Conservation (phyloP, 1,140 invertebrate genomes). For the Drosophila cardini region DNA sequence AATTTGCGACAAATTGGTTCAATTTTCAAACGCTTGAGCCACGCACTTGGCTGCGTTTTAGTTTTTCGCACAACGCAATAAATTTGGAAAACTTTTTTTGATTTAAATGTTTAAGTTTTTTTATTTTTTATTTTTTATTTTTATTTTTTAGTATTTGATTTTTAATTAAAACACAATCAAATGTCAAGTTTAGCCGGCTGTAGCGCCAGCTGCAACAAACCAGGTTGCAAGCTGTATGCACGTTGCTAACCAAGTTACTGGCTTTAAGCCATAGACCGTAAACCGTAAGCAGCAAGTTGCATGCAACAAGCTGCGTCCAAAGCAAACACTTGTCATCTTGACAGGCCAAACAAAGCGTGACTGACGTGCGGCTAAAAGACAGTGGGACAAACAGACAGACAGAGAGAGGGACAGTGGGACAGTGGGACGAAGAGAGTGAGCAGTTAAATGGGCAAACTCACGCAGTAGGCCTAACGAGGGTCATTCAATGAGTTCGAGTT, state of each 20-base stretch:
- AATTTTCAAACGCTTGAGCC: slow-evolving; percentile 28
- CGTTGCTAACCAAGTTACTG: slow-evolving; percentile 10
- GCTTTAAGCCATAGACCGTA: too few relatives aligned
- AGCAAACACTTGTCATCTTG: slow-evolving; percentile 83
- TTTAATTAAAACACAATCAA: slow-evolving; percentile 84
- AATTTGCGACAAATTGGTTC: too few relatives aligned
- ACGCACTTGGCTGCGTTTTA: slow-evolving; percentile 66
- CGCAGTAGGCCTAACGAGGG: slow-evolving; percentile 73
- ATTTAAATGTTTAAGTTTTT: slow-evolving; percentile 63
- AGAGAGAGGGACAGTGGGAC: background rate
- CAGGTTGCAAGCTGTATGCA: slow-evolving; percentile 15
- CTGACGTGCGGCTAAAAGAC: slow-evolving; percentile 56
- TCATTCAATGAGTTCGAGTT: slow-evolving; percentile 66
- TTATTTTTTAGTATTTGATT: too few relatives aligned
- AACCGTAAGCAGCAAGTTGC: slow-evolving; percentile 13
- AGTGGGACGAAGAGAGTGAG: slow-evolving; percentile 4
- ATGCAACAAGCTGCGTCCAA: slow-evolving; percentile 43
- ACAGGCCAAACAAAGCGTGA: slow-evolving; percentile 83
- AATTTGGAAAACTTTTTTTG: slow-evolving; percentile 55
- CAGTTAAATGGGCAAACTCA: slow-evolving; percentile 32
- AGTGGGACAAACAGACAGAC: slow-evolving; percentile 7
- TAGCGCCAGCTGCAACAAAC: slow-evolving; percentile 64
- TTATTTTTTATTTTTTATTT: too few relatives aligned
- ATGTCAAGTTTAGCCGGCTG: slow-evolving; percentile 79
- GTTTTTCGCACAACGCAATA: slow-evolving; percentile 56